Evolutionary conservation across 1,140 invertebrate species (phyloP), one percentile per base, ranked within the genome.

Genomic region (Eriocheir sinensis): DNA sequence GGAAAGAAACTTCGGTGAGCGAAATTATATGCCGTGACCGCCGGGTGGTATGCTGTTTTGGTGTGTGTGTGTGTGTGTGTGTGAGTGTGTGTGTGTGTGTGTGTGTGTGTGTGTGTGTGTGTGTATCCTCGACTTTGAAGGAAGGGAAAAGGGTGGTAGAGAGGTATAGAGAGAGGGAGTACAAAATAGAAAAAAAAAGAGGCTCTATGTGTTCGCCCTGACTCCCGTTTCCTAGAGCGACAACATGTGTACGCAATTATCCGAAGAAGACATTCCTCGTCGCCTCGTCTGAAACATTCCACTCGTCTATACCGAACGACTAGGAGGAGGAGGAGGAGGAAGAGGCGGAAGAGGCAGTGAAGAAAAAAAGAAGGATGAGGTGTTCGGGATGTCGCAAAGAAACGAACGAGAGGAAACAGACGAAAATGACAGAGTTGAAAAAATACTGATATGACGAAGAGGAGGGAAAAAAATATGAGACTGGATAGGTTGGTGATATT

Each of bases 211-310:
- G 60, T 72, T 72, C n/a, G 21, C 4, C 60, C 17, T 72, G 36
- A 79, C 6, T 27, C 38, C 38, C n/a, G 80, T 83, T 93, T 40
- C 38, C 72, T 48, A 27, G 53, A 32, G 38, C 44, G 21, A 36
- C 41, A 0, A 93, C 91, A 93, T 93, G 27, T 86, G 81, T 80
- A 40, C 48, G 81, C 41, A 93, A 93, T 93, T 93, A 93, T 85
- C 80, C 41, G 32, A 93, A 44, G 41, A 88, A 93, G 34, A 53
- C 81, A 85, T 85, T 86, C 91, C 81, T 53, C 32, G n/a, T 48
- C 91, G 91, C 91, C 36, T 53, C 41, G 32, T 93, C 41, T 89
- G 88, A 89, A 41, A n/a, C 88, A 89, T 48, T 44, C 88, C 40
- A 27, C 88, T 89, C 88, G 34, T 32, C 88, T 89, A 41, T 41